These are phyloP conservation scores for Pemphigus obesinymphae DNA, from an alignment of 1,140 invertebrate genomes.

Conservation along the genomic window DNA sequence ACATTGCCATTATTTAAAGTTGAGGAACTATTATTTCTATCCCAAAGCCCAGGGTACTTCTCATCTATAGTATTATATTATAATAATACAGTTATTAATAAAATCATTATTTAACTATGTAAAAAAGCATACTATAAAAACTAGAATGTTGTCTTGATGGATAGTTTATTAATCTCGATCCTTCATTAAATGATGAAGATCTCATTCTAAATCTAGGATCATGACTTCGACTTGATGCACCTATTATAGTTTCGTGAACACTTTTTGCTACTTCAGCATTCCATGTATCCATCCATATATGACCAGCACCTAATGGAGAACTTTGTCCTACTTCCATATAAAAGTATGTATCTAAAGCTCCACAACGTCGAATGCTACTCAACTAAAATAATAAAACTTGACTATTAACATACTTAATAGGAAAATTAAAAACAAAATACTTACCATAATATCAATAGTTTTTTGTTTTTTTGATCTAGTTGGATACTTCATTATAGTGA, in stretches of 20 bases:
- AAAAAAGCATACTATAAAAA: slow-evolving; percentile 19
- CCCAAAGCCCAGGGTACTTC: slow-evolving; percentile 18
- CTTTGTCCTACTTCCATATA: slow-evolving; percentile 88
- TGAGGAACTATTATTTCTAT: slow-evolving; percentile 39
- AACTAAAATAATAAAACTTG: slow-evolving; percentile 50
- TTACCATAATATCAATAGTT: slow-evolving; percentile 32
- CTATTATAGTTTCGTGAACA: slow-evolving; percentile 79
- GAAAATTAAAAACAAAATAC: neutral
- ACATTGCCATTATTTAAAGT: slow-evolving; percentile 35
- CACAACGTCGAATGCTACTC: slow-evolving; percentile 64
- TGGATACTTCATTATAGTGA: slow-evolving; percentile 67
- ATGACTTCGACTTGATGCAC: slow-evolving; percentile 30
- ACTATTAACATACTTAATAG: neutral
- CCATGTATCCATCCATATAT: slow-evolving; percentile 88
- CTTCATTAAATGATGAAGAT: slow-evolving; percentile 68
- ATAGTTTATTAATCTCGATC: slow-evolving; percentile 51
- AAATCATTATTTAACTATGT: neutral
- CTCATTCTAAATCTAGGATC: slow-evolving; percentile 56
- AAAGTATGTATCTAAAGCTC: slow-evolving; percentile 80
- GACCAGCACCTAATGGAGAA: slow-evolving; percentile 77
- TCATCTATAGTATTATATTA: slow-evolving; percentile 16
- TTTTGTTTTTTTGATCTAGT: slow-evolving; percentile 36
- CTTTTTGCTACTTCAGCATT: slow-evolving; percentile 81
- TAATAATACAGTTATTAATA: neutral
- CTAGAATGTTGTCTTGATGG: slow-evolving; percentile 5